A percentile compares a stretch with the other conserved stretches of the same genome.
phyloP scores from a whole-genome alignment of 2,797 vertebrate species.

The Phoeniculus purpureus region DNA sequence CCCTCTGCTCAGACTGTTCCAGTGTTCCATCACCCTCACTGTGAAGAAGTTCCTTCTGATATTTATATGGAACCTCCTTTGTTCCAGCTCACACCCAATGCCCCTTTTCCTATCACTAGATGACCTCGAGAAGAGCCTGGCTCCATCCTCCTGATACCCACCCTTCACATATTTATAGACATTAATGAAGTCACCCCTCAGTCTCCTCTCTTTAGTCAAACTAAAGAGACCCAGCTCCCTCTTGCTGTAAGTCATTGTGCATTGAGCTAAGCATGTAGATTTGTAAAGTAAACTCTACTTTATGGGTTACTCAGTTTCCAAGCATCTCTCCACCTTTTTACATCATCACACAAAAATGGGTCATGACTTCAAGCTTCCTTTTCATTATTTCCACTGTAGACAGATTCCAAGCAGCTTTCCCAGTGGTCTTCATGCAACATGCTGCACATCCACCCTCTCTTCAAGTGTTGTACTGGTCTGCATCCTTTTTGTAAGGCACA shows the following conservation, averaged over 20 bases:
- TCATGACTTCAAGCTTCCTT: neutral
- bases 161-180: no score
- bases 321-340: neutral
- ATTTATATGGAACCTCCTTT: no score
- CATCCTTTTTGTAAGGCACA: fast-evolving
- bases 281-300: neutral
- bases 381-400: neutral
- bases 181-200: no score
- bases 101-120: no score
- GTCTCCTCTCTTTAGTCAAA: no score
- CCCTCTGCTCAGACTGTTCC: no score
- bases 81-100: no score
- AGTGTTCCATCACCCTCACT: no score
- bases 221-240: no score
- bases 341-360: neutral
- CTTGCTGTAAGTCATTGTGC: neutral
- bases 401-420: neutral
- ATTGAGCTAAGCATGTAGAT: fast-evolving
- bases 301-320: neutral
- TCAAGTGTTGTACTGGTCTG: fast-evolving
- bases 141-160: no score
- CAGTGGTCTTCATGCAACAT: neutral
- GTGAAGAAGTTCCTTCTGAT: no score
- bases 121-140: no score
- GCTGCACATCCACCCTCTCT: neutral